A percentile compares a stretch with the other conserved stretches of the same genome.
These are phyloP conservation scores for Eulemur rubriventer DNA, from an alignment of 2,797 vertebrate species.

Conservation along the genomic window DNA sequence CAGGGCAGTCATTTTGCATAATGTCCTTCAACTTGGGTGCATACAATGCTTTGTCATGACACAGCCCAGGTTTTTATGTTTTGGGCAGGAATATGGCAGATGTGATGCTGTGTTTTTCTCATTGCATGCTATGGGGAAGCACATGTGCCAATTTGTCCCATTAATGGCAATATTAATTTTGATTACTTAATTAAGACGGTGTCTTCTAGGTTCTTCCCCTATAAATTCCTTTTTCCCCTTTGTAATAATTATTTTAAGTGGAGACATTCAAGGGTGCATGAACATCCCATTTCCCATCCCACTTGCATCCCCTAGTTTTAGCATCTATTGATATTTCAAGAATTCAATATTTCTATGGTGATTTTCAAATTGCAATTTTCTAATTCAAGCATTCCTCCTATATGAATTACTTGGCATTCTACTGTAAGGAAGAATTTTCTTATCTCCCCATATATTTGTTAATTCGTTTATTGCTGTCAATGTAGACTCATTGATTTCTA, in stretches of 20 bases:
- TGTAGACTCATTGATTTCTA: background rate
- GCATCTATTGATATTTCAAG: background rate
- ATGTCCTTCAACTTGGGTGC: background rate
- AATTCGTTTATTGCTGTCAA: background rate
- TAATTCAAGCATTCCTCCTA: background rate
- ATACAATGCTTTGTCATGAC: background rate
- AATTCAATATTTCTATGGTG: background rate
- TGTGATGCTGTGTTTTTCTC: background rate
- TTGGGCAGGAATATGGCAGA: background rate
- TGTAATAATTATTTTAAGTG: background rate
- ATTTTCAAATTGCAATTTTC: background rate
- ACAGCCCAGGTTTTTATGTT: too few species aligned
- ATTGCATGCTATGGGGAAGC: accelerated
- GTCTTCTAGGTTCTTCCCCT: background rate
- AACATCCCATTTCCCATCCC: background rate
- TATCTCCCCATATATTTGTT: background rate
- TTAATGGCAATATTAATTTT: background rate
- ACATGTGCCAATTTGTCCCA: background rate
- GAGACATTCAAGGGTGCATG: background rate
- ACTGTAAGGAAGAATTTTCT: background rate
- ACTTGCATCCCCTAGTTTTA: background rate
- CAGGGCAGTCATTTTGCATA: background rate
- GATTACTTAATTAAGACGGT: background rate
- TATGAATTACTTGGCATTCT: background rate
- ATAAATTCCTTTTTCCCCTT: background rate